Evolutionary conservation across 2,888 invertebrate genomes (phyloP), one percentile per base, ranked within the genome.

Genomic region (Copidosoma aretas): DNA sequence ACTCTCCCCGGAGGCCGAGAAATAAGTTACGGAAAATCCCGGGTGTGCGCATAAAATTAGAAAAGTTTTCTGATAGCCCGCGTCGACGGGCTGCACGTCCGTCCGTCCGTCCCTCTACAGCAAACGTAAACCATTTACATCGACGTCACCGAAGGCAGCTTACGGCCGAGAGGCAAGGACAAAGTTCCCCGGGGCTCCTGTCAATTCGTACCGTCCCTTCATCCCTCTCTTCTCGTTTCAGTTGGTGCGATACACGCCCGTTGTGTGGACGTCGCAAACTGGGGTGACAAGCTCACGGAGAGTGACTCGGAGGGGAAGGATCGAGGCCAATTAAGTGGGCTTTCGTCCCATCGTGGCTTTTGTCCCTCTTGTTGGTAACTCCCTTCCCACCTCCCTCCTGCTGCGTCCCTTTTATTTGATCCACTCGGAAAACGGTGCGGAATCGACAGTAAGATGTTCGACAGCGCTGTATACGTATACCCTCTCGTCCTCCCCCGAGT

Each of bases 121-220:
- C 43, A 17, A 17, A 17, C 43, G 43, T 67, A 67, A 66, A 61
- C 61, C 67, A 67, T 67, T 67, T 67, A 67, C 67, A 57, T 67
- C 41, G 46, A 19, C 22, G 43, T 32, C 32, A 32, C 43, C 43
- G 43, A 46, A 46, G 17, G 43, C 43, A 46, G 43, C 43, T 14
- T 17, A 17, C 43, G 14, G 3, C 17, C 43, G 12, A 46, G 43
- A 41, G 60, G n/a, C 10, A 52, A 49, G 51, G 43, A 59, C 64
- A 57, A 54, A 53, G 65, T 56, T 60, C 54, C 60, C 25, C 19
- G 19, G 32, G 60, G 56, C 24, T 49, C 32, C 53, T 19, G 60
- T 56, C 60, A 60, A 53, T 66, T 60, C 46, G 21, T 39, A 15
- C 59, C 24, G 5, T 17, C n/a, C 39, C n/a, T 49, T 39, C 56